A percentile compares a stretch with the other conserved stretches of the same genome.
Evolutionary conservation across 2,797 vertebrate genomes (phyloP).

Genomic region (Microctenopoma stevenorrisi): DNA sequence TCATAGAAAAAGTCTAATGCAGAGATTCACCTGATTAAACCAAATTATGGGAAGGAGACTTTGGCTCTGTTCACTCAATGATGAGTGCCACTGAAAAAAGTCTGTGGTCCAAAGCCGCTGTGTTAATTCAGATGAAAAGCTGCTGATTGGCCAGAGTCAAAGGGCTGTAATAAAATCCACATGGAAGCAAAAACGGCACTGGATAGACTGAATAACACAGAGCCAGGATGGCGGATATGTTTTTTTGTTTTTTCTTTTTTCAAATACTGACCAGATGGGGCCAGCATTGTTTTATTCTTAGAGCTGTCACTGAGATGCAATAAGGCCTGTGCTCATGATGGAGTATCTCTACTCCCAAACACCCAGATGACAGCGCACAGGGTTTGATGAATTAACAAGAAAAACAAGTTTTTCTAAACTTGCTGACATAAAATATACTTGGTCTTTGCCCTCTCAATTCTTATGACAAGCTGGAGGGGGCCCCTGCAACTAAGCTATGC

Average conservation of each 20-base stretch:
- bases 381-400: slow-evolving; percentile 76
- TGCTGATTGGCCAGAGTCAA: slow-evolving; percentile 60
- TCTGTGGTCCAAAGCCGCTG: slow-evolving; percentile 33
- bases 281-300: slow-evolving; percentile 79
- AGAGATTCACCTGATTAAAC: slow-evolving; percentile 35
- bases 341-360: slow-evolving; percentile 69
- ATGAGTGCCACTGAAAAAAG: slow-evolving; percentile 43
- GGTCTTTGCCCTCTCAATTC: slow-evolving; percentile 57
- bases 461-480: slow-evolving; percentile 40
- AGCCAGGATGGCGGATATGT: slow-evolving; percentile 58
- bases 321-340: slow-evolving; percentile 58
- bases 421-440: slow-evolving; percentile 73
- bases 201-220: slow-evolving; percentile 49
- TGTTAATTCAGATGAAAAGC: slow-evolving; percentile 69
- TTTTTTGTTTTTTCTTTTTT: slow-evolving; percentile 45
- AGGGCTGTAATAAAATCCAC: slow-evolving; percentile 75
- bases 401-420: slow-evolving; percentile 75
- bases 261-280: slow-evolving; percentile 82
- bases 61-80: slow-evolving; percentile 26
- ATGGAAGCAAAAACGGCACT: slow-evolving; percentile 60
- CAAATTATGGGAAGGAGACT: slow-evolving; percentile 33
- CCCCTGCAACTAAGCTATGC: slow-evolving; percentile 23
- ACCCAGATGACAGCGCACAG: slow-evolving; percentile 61
- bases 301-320: slow-evolving; percentile 73
- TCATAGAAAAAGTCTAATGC: slow-evolving; percentile 21